A percentile compares a stretch with the other conserved stretches of the same genome.
phyloP scores from a whole-genome alignment of 2,797 vertebrate genomes.

The Neosalanx taihuensis region DNA sequence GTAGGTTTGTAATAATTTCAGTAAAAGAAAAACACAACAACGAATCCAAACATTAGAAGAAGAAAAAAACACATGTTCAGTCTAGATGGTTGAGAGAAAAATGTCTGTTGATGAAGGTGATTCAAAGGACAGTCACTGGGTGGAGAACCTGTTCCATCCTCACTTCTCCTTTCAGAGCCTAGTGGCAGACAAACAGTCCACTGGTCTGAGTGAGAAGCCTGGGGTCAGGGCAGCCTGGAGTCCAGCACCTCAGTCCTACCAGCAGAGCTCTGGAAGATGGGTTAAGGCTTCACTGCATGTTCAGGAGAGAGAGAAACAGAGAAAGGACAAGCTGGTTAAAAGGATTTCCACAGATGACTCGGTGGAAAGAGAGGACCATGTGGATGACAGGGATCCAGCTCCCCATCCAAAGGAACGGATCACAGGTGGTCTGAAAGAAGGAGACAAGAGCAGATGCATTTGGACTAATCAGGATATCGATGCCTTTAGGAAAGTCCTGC shows the following conservation, averaged over 20 bases:
- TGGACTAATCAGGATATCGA: constrained; percentile 57
- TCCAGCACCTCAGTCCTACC: constrained; percentile 16
- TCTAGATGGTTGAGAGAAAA: constrained; percentile 12
- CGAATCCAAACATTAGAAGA: background rate
- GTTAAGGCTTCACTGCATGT: constrained; percentile 38
- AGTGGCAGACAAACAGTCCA: constrained; percentile 30
- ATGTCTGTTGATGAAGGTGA: constrained; percentile 16
- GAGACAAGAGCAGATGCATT: constrained; percentile 46
- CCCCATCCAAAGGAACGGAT: background rate
- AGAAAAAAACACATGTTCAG: background rate
- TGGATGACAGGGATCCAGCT: constrained; percentile 6
- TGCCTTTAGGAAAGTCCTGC: constrained; percentile 26
- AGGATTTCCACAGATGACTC: constrained; percentile 27
- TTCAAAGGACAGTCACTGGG: constrained; percentile 49
- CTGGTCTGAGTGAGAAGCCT: too few relatives aligned
- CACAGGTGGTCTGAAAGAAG: constrained; percentile 21
- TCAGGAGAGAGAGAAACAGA: constrained; percentile 41
- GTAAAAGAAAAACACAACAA: background rate
- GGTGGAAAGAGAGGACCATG: constrained; percentile 35
- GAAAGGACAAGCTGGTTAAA: constrained; percentile 42
- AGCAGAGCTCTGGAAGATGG: constrained; percentile 43
- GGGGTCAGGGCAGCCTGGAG: constrained; percentile 1
- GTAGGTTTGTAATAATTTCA: background rate
- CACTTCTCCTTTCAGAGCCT: constrained; percentile 49
- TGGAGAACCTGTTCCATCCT: constrained; percentile 56